These are phyloP conservation scores for Lasiommata megera DNA, from an alignment of 2,888 invertebrate species.

Conservation along the genomic window DNA sequence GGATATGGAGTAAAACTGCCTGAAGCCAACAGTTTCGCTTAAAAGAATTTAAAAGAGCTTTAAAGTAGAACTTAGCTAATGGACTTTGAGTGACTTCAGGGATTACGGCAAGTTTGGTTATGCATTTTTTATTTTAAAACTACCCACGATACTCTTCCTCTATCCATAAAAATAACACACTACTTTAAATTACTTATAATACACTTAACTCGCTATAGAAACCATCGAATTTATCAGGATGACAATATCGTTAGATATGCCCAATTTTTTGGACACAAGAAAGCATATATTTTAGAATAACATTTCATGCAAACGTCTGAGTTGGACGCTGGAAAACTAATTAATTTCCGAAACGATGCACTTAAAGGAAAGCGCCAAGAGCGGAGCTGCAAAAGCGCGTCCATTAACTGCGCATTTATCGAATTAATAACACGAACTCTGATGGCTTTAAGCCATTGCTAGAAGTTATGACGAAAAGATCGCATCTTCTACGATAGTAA, in stretches of 20 bases:
- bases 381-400: slow-evolving; percentile 22
- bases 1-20: slow-evolving; percentile 19
- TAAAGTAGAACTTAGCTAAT: slow-evolving; percentile 16
- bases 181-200: not conserved
- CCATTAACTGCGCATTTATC: slow-evolving; percentile 29
- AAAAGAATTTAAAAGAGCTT: slow-evolving; percentile 21
- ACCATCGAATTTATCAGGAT: not conserved
- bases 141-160: not conserved
- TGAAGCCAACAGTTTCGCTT: slow-evolving; percentile 16
- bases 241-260: not conserved
- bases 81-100: not conserved
- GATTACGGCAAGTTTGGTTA: not conserved
- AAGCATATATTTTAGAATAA: not conserved
- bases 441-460: slow-evolving; percentile 11
- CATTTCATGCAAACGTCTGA: not conserved
- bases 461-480: not conserved
- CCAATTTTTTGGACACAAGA: not conserved
- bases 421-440: slow-evolving; percentile 25
- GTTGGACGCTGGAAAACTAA: slow-evolving; percentile 42
- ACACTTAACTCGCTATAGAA: too few relatives aligned
- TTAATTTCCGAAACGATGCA: slow-evolving; percentile 55
- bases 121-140: not conserved
- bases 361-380: slow-evolving; percentile 22
- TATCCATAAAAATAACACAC: not conserved
- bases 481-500: not conserved